phyloP scores from a whole-genome alignment of 2,113 vertebrate genomes.

The Poeciliopsis retropinna region DNA sequence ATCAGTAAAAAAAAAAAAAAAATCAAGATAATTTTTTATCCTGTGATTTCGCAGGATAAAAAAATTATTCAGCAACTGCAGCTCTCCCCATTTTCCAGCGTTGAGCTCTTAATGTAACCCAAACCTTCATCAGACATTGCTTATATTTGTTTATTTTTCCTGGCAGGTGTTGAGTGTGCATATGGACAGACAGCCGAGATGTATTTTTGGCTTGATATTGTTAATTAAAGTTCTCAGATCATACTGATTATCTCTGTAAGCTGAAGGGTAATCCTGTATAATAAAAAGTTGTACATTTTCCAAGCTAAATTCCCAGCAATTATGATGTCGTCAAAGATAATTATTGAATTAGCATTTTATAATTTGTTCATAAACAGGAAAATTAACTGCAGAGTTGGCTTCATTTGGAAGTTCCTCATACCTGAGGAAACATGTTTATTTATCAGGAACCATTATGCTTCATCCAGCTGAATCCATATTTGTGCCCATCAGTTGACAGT shows the following conservation, averaged over 20 bases:
- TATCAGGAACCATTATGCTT: neutral
- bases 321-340: slow-evolving; percentile 2
- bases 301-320: neutral
- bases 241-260: neutral
- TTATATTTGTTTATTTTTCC: neutral
- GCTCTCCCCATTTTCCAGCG: neutral
- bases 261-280: neutral
- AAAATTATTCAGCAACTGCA: neutral
- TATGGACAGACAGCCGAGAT: neutral
- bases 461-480: neutral
- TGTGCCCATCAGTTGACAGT: neutral
- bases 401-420: neutral
- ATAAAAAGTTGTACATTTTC: neutral
- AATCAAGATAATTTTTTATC: too few species aligned
- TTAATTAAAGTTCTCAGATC: slow-evolving; percentile 1
- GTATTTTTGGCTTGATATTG: neutral
- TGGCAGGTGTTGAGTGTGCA: neutral
- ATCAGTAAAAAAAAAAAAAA: too few species aligned
- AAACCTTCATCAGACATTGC: neutral
- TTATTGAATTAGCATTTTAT: neutral
- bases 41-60: too few species aligned
- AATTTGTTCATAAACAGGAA: neutral
- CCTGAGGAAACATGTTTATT: neutral
- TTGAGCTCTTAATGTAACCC: neutral
- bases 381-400: neutral